These are phyloP conservation scores for Terrapene triunguis DNA, from an alignment of 2,113 vertebrate species.

Conservation along the genomic window DNA sequence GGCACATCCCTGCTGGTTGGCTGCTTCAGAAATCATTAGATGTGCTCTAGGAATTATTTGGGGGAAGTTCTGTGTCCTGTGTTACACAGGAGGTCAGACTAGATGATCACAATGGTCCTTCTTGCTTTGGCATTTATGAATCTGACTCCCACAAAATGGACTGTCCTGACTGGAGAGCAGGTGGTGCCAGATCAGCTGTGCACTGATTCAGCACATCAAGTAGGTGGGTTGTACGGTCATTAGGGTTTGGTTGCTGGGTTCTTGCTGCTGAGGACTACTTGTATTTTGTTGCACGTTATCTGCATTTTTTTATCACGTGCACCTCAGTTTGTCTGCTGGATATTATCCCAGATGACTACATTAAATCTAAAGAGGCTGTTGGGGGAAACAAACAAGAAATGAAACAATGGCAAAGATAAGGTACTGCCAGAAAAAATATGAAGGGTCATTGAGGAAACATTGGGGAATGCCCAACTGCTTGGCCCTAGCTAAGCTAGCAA, in stretches of 20 bases:
- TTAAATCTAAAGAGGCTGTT: background rate
- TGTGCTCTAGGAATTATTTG: background rate
- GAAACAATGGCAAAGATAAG: background rate
- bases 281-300: background rate
- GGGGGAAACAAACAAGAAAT: background rate
- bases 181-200: background rate
- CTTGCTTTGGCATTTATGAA: background rate
- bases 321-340: background rate
- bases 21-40: background rate
- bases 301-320: background rate
- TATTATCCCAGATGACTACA: background rate
- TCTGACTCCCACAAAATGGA: background rate
- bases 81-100: background rate
- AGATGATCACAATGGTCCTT: background rate
- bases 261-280: background rate
- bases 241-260: background rate
- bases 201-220: background rate
- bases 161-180: background rate
- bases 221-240: background rate
- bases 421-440: background rate
- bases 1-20: too few relatives aligned
- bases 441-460: rapidly evolving
- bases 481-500: background rate
- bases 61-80: background rate
- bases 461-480: background rate